Evolutionary conservation across 2,888 invertebrate genomes (phyloP).

Genomic region (Mythimna impura): DNA sequence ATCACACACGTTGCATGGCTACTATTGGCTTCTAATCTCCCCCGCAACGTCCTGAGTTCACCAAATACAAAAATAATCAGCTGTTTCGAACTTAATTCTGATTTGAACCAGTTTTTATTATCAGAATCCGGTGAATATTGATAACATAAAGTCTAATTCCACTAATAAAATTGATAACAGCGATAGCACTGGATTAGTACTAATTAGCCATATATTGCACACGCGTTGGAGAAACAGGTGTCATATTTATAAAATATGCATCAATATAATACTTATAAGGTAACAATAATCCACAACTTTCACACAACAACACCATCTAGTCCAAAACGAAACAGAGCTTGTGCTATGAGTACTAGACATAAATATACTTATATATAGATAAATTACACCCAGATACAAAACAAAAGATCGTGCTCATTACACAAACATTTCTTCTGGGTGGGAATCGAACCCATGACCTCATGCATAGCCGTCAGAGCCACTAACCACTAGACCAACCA

Average conservation of each 20-base stretch:
- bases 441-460: no score
- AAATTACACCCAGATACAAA: no score
- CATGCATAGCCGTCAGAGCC: no score
- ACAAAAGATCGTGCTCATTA: no score
- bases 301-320: no score
- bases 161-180: constrained; percentile 19
- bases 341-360: no score
- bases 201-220: constrained; percentile 1
- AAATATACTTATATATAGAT: no score
- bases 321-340: no score
- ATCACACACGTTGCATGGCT: background rate
- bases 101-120: constrained; percentile 18
- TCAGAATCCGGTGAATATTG: constrained; percentile 11
- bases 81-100: background rate
- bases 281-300: no score
- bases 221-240: background rate
- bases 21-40: background rate
- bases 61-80: background rate
- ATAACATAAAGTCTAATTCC: background rate
- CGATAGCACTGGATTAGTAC: constrained; percentile 7
- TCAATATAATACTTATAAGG: no score
- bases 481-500: no score
- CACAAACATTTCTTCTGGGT: no score
- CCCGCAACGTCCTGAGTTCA: background rate
- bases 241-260: background rate